Conservation (phyloP, 2,888 invertebrate genomes). For the Fragum whitleyi region DNA sequence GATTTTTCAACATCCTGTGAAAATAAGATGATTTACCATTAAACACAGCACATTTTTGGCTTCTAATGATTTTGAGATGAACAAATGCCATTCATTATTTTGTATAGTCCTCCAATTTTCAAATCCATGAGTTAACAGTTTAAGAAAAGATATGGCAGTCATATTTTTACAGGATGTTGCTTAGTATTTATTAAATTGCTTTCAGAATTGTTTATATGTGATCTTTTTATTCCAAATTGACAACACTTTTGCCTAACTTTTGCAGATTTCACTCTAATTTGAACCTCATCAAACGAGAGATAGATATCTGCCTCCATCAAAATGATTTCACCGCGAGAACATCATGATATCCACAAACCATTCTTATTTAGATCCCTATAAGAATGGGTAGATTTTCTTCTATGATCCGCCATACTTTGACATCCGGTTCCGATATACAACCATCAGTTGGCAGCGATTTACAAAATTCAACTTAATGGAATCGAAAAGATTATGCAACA, state of each 20-base stretch:
- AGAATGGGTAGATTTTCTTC: constrained; percentile 6
- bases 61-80: too few species aligned
- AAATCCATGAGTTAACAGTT: too few species aligned
- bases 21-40: too few species aligned
- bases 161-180: too few species aligned
- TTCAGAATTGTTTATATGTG: background rate
- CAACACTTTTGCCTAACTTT: constrained; percentile 49
- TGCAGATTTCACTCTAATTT: constrained; percentile 64
- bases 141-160: too few species aligned
- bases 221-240: constrained; percentile 7
- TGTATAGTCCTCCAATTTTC: too few species aligned
- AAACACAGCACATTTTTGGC: too few species aligned
- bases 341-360: constrained; percentile 50
- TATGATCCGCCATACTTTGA: constrained; percentile 7
- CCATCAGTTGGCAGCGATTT: constrained; percentile 11
- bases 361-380: constrained; percentile 19
- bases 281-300: constrained; percentile 63
- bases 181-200: background rate
- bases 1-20: too few species aligned
- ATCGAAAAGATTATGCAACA: constrained; percentile 17
- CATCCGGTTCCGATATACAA: background rate
- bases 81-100: too few species aligned
- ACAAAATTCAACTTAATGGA: constrained; percentile 24
- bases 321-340: constrained; percentile 49
- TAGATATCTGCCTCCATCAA: constrained; percentile 52